Evolutionary conservation across 2,113 vertebrate genomes (phyloP), one percentile per base, ranked within the genome.

Genomic region (Stegastes partitus): DNA sequence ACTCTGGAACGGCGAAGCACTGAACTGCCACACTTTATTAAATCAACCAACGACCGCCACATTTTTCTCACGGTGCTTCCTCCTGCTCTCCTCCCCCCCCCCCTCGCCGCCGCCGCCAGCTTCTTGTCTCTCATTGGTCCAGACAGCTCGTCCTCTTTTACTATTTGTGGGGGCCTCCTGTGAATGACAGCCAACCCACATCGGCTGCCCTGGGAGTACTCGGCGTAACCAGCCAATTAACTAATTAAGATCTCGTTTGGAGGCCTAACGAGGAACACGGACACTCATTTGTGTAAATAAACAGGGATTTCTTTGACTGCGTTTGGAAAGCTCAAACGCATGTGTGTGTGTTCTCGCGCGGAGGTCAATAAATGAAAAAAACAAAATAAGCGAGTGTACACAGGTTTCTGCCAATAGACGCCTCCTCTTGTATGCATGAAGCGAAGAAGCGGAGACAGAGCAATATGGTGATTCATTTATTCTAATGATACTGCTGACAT

Each of bases 161-260:
- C 34, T 65, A 53, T 74, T 70, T 70, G 57, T 4, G 47, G 53
- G 61, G 28, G 62, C 58, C 62, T 77, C 51, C 15, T 26, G 79
- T 93, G 91, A 93, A 91, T 90, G 92, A 93, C 92, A 93, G 90
- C 88, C 83, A 81, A 82, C 88, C 87, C 85, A 82, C 91, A 82
- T 61, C 31, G 65, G 50, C 85, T 68, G 84, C 89, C 91, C 79
- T 77, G 90, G 93, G 91, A 92, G 89, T 87, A 74, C 89, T 92
- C 65, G 87, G 76, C 62, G 51, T 93, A 93, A 93, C 89, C 89
- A 90, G 90, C 89, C 93, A 94, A 94, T 95, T 95, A 94, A 93
- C 93, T 91, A 90, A 95, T 95, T 93, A 94, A 91, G 90, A 74
- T 81, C 91, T 94, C 42, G 56, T 94, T 94, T 93, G 83, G 82